phyloP scores from a whole-genome alignment of 2,113 vertebrate species.

The Amphiprion ocellaris region DNA sequence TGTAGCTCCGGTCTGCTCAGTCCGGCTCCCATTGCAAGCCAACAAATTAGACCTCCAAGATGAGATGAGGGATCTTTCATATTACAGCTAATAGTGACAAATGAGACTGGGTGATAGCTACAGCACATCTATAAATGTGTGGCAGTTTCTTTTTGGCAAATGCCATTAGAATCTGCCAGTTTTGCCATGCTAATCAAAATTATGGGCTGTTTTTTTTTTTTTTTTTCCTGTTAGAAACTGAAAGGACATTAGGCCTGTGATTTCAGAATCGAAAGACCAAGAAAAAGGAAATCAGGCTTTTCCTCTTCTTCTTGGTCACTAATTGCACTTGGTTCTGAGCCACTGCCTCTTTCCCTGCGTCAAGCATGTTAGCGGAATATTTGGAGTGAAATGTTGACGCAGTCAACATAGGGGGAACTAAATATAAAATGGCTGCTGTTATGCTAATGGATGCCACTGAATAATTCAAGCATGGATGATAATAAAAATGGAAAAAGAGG shows the following conservation, averaged over 20 bases:
- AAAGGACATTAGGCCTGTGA: conserved; percentile 64
- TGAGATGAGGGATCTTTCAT: conserved; percentile 80
- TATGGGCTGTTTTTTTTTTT: conserved; percentile 52
- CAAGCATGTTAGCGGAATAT: conserved; percentile 76
- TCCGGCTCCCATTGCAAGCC: conserved; percentile 66
- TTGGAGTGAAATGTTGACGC: conserved; percentile 83
- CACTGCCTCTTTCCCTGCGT: conserved; percentile 73
- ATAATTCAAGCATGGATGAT: conserved; percentile 89
- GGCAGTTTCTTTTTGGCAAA: conserved; percentile 62
- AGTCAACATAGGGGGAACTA: conserved; percentile 83
- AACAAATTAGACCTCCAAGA: conserved; percentile 80
- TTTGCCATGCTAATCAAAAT: conserved; percentile 67
- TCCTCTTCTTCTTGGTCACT: conserved; percentile 78
- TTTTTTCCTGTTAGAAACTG: conserved; percentile 42
- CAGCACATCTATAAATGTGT: conserved; percentile 51
- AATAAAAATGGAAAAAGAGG: conserved; percentile 81
- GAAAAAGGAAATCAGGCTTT: conserved; percentile 7
- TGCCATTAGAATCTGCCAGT: conserved; percentile 37
- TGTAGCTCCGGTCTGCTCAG: conserved; percentile 52
- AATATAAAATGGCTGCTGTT: conserved; percentile 88
- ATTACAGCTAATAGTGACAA: conserved; percentile 81
- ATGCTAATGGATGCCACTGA: conserved; percentile 87
- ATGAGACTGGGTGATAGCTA: conserved; percentile 67
- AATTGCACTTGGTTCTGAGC: conserved; percentile 84
- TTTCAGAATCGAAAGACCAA: conserved; percentile 56